These are phyloP conservation scores for Salpingus planirostris DNA, from an alignment of 2,888 invertebrate species.

Conservation along the genomic window DNA sequence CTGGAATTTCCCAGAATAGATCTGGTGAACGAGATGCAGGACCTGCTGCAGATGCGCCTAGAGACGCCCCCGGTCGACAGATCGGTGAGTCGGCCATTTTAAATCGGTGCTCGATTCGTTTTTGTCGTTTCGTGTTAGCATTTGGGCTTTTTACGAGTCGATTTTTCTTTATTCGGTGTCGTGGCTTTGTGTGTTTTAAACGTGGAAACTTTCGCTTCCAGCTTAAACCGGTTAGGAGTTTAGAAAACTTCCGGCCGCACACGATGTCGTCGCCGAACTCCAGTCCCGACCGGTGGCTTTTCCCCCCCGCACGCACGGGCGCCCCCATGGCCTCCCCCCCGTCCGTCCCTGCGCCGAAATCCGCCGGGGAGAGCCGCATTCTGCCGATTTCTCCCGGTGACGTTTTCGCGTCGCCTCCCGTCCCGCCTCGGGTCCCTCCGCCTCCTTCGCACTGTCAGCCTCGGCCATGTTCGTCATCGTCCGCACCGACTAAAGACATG, in stretches of 20 bases:
- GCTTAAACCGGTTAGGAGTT: conserved; percentile 53
- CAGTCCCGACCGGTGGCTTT: conserved; percentile 35
- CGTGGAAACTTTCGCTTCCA: conserved; percentile 41
- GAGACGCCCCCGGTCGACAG: conserved; percentile 53
- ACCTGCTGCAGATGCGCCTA: conserved; percentile 45
- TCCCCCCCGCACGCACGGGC: conserved; percentile 21
- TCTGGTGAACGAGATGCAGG: conserved; percentile 58
- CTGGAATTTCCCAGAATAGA: conserved; percentile 47
- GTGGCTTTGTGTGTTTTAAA: no score
- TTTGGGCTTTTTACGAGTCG: no score
- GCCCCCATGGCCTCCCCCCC: conserved; percentile 30
- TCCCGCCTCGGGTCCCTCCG: conserved; percentile 43
- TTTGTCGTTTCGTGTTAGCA: not conserved
- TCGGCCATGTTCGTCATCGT: no score
- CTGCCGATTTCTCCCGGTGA: conserved; percentile 41
- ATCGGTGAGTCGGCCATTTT: no score
- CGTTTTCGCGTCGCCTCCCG: conserved; percentile 36
- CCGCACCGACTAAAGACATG: conserved; percentile 30
- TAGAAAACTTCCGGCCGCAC: conserved; percentile 47
- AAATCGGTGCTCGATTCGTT: not conserved
- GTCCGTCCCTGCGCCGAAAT: conserved; percentile 16
- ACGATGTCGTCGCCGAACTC: conserved; percentile 19
- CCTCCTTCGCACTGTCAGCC: no score
- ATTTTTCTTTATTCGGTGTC: no score
- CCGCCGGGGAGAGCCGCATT: conserved; percentile 33